These are phyloP conservation scores for Drosophila sp. DNA, from an alignment of 1,140 invertebrate species.

Conservation along the genomic window DNA sequence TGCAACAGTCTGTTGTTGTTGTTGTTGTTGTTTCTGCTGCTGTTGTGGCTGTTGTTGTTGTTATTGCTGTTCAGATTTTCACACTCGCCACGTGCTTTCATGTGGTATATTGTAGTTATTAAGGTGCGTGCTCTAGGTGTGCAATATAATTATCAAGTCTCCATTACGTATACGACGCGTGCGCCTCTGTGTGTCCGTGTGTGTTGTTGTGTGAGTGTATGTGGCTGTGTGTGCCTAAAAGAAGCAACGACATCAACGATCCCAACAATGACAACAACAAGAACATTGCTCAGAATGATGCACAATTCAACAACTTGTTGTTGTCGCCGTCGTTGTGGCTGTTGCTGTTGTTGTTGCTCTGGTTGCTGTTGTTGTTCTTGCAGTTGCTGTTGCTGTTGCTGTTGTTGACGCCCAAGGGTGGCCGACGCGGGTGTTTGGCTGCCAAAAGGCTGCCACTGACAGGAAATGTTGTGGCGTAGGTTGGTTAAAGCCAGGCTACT, in stretches of 20 bases:
- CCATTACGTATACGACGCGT: constrained; percentile 32
- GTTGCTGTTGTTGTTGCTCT: constrained; percentile 15
- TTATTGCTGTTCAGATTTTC: constrained; percentile 15
- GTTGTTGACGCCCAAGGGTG: constrained; percentile 26
- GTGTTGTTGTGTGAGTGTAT: not conserved
- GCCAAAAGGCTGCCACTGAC: constrained; percentile 57
- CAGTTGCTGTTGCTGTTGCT: constrained; percentile 14
- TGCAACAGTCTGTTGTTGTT: not conserved
- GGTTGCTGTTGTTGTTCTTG: constrained; percentile 7
- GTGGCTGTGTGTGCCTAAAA: not conserved
- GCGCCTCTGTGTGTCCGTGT: not conserved
- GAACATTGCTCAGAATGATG: constrained; percentile 6
- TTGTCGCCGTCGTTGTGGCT: constrained; percentile 9
- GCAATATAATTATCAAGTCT: constrained; percentile 40
- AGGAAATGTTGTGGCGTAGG: constrained; percentile 47
- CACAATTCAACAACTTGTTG: constrained; percentile 31
- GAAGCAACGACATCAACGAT: too few species aligned
- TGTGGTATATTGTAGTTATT: constrained; percentile 13
- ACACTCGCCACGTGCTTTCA: constrained; percentile 28
- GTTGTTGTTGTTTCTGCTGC: constrained; percentile 16
- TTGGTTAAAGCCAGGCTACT: constrained; percentile 57
- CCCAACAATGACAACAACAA: constrained; percentile 4
- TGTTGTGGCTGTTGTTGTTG: constrained; percentile 1
- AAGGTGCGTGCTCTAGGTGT: constrained; percentile 30
- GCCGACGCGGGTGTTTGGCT: constrained; percentile 34